phyloP scores from a whole-genome alignment of 1,140 invertebrate genomes.

The Ridgeia piscesae region DNA sequence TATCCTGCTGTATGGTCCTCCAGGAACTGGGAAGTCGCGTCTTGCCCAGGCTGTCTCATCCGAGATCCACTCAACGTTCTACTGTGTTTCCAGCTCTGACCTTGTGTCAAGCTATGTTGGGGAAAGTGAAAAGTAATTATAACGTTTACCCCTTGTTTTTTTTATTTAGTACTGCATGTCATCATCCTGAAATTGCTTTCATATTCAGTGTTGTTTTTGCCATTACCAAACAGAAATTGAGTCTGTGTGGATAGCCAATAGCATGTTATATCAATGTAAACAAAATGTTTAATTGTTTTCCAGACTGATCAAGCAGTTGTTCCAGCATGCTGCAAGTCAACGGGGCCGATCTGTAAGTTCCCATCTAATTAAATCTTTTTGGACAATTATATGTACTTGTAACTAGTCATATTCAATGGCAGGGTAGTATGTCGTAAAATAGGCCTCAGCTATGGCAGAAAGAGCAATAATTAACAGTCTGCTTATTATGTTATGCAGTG shows the following conservation, averaged over 20 bases:
- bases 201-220: not conserved
- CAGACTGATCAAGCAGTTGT: conserved; percentile 89
- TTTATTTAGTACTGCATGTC: not conserved
- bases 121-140: conserved; percentile 87
- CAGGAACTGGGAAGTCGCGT: conserved; percentile 99
- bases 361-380: not conserved
- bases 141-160: not conserved
- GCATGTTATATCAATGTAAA: conserved; percentile 15
- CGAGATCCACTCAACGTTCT: conserved; percentile 98
- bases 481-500: not conserved
- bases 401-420: not conserved
- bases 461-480: not conserved
- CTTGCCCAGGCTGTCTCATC: conserved; percentile 98
- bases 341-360: conserved; percentile 66
- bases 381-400: not conserved
- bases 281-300: conserved; percentile 20
- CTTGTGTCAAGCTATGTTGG: conserved; percentile 99
- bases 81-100: conserved; percentile 97
- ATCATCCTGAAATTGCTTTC: not conserved
- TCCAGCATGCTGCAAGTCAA: conserved; percentile 88
- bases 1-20: conserved; percentile 96
- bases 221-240: not conserved
- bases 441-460: not conserved
- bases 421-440: not conserved
- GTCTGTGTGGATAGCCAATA: not conserved